Conservation (phyloP, 2,797 vertebrate species). For the Diglossa cyanea region DNA sequence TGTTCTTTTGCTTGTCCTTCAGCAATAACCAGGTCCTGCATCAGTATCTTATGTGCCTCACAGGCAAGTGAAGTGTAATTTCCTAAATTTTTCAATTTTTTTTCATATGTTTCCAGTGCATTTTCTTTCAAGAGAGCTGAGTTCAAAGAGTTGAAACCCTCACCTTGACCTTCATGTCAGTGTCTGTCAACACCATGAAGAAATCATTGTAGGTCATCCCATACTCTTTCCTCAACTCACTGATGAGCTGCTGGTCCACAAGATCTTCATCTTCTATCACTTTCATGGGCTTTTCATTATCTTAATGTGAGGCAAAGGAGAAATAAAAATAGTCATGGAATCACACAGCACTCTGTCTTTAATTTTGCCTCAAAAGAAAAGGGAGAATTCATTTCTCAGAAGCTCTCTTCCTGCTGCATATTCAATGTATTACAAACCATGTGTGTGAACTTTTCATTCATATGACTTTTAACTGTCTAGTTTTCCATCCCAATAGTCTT, state of each 20-base stretch:
- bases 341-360: not conserved
- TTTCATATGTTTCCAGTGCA: not conserved
- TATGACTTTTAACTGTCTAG: not conserved
- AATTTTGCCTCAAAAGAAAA: not conserved
- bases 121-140: not conserved
- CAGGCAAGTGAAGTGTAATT: not conserved
- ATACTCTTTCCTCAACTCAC: slow-evolving; percentile 90
- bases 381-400: not conserved
- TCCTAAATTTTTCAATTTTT: not conserved
- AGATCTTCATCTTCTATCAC: slow-evolving; percentile 91
- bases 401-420: not conserved
- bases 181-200: slow-evolving; percentile 94
- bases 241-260: slow-evolving; percentile 91
- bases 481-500: not conserved
- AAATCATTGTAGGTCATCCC: slow-evolving; percentile 95
- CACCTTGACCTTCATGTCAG: slow-evolving; percentile 94
- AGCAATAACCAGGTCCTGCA: not conserved
- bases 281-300: slow-evolving; percentile 94
- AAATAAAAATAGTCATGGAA: not conserved
- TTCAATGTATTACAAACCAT: not conserved
- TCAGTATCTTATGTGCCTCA: not conserved
- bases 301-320: slow-evolving; percentile 74
- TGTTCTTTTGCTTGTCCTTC: not conserved
- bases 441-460: not conserved
- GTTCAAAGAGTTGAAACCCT: not conserved